Evolutionary conservation across 2,113 vertebrate species (phyloP).

Genomic region (Tapirus terrestris): DNA sequence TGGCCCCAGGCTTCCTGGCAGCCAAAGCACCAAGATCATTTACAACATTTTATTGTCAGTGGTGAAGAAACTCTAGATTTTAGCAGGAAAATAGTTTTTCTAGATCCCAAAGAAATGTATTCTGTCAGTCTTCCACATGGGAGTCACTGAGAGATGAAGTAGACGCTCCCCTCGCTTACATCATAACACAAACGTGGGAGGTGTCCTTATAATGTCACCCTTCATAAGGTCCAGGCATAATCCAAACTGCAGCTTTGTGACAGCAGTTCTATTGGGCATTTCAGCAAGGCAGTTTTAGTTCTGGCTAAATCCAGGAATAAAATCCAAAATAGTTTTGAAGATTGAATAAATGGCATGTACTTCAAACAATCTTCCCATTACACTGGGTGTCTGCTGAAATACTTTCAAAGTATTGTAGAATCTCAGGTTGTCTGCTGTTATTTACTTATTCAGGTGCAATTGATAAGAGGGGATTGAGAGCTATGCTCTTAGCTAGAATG

Average conservation of each 20-base stretch:
- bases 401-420: not conserved
- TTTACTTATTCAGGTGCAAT: not conserved
- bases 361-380: not conserved
- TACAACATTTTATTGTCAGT: not conserved
- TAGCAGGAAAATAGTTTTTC: not conserved
- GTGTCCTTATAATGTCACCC: not conserved
- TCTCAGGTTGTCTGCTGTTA: not conserved
- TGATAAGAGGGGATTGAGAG: not conserved
- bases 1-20: conserved; percentile 9
- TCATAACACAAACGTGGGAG: not conserved
- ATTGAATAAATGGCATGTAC: not conserved
- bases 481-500: not conserved
- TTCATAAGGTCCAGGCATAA: too few species aligned
- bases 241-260: not conserved
- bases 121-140: accelerated
- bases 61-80: not conserved
- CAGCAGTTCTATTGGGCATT: not conserved
- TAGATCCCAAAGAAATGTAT: not conserved
- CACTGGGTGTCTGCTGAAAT: not conserved
- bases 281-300: not conserved
- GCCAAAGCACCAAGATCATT: not conserved
- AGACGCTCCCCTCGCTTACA: not conserved
- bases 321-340: conserved; percentile 40
- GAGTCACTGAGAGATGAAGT: not conserved
- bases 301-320: not conserved